phyloP scores from a whole-genome alignment of 92 coral and sea anemone species.

The Actinernus sp. region DNA sequence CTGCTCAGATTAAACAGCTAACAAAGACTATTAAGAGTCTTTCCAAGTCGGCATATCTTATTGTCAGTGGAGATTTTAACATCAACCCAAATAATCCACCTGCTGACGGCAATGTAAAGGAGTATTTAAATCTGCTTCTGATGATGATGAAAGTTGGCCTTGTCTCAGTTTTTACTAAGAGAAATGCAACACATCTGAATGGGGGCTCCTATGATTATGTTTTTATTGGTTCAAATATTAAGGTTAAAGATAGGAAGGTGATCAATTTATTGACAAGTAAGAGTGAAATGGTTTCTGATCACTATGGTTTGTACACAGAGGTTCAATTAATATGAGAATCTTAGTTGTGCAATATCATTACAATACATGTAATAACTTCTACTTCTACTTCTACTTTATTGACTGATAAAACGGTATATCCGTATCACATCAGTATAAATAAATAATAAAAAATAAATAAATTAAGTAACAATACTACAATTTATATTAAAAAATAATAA shows the following conservation, averaged over 20 bases:
- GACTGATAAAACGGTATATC: too few relatives aligned
- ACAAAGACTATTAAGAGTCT: constrained; percentile 12
- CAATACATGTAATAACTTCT: too few relatives aligned
- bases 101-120: constrained; percentile 27
- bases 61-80: constrained; percentile 84
- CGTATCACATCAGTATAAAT: too few relatives aligned
- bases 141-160: constrained; percentile 31
- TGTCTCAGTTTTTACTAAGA: constrained; percentile 44
- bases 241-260: constrained; percentile 19
- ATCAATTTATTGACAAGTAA: constrained; percentile 30
- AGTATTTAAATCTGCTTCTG: constrained; percentile 21
- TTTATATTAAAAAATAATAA: too few relatives aligned
- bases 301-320: constrained; percentile 53
- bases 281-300: constrained; percentile 70
- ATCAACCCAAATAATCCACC: constrained; percentile 62
- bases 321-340: constrained; percentile 15
- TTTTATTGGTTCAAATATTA: constrained; percentile 53
- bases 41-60: constrained; percentile 28
- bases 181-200: constrained; percentile 45
- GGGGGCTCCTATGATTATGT: constrained; percentile 59
- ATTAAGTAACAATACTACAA: too few relatives aligned
- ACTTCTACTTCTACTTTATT: too few relatives aligned
- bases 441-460: too few relatives aligned
- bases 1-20: constrained; percentile 55
- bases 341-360: too few relatives aligned